Conservation (phyloP, 30 jellyfish, hydroid and myxozoan species). For the Rhopilema esculentum region DNA sequence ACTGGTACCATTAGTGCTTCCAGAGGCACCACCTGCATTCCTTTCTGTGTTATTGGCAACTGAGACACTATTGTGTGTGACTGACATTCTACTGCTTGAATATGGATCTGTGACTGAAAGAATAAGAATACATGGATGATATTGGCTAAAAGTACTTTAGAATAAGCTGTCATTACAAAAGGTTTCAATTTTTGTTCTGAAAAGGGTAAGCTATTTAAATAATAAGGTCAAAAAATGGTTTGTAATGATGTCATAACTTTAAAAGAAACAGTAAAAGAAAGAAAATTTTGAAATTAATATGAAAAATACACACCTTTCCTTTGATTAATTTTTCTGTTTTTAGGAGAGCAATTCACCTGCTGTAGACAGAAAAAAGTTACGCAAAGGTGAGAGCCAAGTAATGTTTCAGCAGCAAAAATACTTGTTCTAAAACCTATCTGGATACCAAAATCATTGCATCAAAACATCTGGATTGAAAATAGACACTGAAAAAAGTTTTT, state of each 20-base stretch:
- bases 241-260: too few species aligned
- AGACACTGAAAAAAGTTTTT: too few species aligned
- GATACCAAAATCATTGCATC: too few species aligned
- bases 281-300: not conserved
- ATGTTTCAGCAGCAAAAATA: too few species aligned
- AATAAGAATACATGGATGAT: not conserved
- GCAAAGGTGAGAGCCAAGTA: too few species aligned
- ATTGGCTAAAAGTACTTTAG: not conserved
- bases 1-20: conserved; percentile 34
- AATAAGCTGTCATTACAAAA: not conserved
- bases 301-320: conserved; percentile 45
- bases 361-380: not conserved
- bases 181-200: not conserved
- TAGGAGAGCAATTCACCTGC: conserved; percentile 65
- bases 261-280: not conserved
- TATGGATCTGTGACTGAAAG: conserved; percentile 33
- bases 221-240: too few species aligned
- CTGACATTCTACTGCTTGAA: conserved; percentile 78
- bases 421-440: too few species aligned
- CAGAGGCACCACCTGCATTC: conserved; percentile 59
- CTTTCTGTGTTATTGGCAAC: conserved; percentile 44
- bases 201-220: too few species aligned
- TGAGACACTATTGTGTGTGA: conserved; percentile 55
- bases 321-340: conserved; percentile 66
- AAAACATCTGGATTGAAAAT: too few species aligned